A percentile compares a stretch with the other conserved stretches of the same genome.
Evolutionary conservation across 2,888 invertebrate genomes (phyloP).

Genomic region (Tachystola acroxantha): DNA sequence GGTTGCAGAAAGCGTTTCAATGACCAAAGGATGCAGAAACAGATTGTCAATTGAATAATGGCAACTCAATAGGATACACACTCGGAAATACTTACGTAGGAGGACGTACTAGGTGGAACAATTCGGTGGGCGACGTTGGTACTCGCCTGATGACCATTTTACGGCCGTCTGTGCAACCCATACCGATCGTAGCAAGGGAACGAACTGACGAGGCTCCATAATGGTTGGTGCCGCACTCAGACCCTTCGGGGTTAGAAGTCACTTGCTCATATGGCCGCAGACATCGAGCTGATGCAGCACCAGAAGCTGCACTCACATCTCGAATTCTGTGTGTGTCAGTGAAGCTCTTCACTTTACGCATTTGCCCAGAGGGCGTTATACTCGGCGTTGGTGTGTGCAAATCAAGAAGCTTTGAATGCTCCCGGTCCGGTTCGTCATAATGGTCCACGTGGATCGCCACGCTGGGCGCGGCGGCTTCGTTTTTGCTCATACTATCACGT

Average conservation of each 20-base stretch:
- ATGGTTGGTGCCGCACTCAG: constrained; percentile 79
- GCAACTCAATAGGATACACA: constrained; percentile 54
- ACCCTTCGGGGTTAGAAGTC: constrained; percentile 72
- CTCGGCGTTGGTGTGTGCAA: constrained; percentile 48
- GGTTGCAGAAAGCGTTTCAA: too few species aligned
- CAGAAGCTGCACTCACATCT: constrained; percentile 62
- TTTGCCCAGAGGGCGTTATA: constrained; percentile 68
- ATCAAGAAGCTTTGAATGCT: constrained; percentile 59
- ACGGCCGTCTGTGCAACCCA: constrained; percentile 93
- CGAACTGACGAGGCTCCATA: constrained; percentile 85
- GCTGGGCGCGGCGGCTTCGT: constrained; percentile 62
- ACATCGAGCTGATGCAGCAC: constrained; percentile 67
- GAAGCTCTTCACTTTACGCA: constrained; percentile 74
- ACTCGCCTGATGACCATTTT: constrained; percentile 90
- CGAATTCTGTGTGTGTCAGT: constrained; percentile 70
- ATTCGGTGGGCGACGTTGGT: constrained; percentile 90
- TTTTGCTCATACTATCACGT: constrained; percentile 71
- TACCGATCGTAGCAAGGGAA: constrained; percentile 90
- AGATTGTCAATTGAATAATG: constrained; percentile 66
- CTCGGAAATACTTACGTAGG: constrained; percentile 83
- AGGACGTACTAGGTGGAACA: constrained; percentile 91
- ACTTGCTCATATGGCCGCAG: constrained; percentile 71
- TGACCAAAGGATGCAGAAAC: constrained; percentile 16
- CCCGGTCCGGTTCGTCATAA: constrained; percentile 55
- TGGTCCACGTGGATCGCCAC: constrained; percentile 66